Base-by-base conservation (phyloP, 2,888 invertebrate genomes). In the Melitaea athalia region DNA sequence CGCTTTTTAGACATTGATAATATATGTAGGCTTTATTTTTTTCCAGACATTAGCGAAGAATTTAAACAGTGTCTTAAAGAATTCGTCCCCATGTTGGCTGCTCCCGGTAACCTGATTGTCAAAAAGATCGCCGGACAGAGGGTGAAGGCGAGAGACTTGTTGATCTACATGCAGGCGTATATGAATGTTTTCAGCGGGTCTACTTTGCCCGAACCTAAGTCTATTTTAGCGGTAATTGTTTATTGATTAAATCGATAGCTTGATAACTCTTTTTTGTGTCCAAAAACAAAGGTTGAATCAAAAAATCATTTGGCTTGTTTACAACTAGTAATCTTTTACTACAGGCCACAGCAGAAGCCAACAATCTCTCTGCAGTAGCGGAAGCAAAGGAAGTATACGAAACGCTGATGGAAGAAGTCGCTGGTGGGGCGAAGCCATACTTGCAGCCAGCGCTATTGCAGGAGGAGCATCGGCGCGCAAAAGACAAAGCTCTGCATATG, bases 81-180 rank as follows among this genome's bases (percentile, higher is more conserved):
- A 67, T 92, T 99, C 70, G 96, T 99, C 61, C 98, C 99, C 0
- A 94, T 96, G 92, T 86, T 99, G 33, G 92, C 99, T 76, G 94
- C 97, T 0, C 97, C 98, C 0, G 95, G 96, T 82, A 98, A 98
- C 88, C 93, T 99, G 75, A 96, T 98, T 50, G 94, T 97, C 55
- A 99, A 99, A 88, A 95, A 96, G 88, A 99, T 99, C 77, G 97
- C 98, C 80, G 99, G 99, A 0, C 96, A 97, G 83, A 95, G 95
- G 78, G 96, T 99, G 42, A 97, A 97, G 81, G 98, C 98, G 38
- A 95, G 97, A 75, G 98, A 99, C 86, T 93, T 99, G 76, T 94
- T 99, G 76, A 98, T 98, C 87, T 99, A 99, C 93, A 99, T 99
- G 92, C 98, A 98, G 89, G 97, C 98, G 14, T 99, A 99, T 85